Evolutionary conservation across 2,113 vertebrate genomes (phyloP).

Genomic region (Melanotaenia duboulayi): DNA sequence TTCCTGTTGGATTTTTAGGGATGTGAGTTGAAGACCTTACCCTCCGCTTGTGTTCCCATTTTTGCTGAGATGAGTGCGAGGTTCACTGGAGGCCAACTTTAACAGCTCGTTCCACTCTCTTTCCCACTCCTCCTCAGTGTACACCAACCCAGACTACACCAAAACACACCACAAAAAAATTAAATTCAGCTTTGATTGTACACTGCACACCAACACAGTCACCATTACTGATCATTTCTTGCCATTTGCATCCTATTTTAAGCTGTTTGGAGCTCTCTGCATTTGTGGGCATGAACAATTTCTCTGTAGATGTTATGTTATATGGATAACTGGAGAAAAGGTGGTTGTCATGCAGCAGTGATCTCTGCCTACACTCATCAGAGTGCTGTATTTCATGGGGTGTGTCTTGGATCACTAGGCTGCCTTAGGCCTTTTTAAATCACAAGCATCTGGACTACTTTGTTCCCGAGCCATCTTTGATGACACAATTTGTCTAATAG

Average conservation of each 20-base stretch:
- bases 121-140: conserved; percentile 98
- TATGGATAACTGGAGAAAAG: conserved; percentile 14
- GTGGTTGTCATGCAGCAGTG: conserved; percentile 19
- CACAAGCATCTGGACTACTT: conserved; percentile 62
- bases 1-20: background rate
- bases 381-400: background rate
- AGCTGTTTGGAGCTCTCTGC: background rate
- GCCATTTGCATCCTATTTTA: background rate
- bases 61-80: conserved; percentile 94
- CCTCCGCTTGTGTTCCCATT: conserved; percentile 91
- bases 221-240: conserved; percentile 22
- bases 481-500: conserved; percentile 59
- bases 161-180: conserved; percentile 28
- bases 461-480: conserved; percentile 61
- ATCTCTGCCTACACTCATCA: conserved; percentile 6
- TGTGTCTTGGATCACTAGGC: conserved; percentile 33
- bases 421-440: conserved; percentile 53
- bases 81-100: conserved; percentile 97
- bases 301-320: no score
- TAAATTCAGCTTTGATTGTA: conserved; percentile 32
- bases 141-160: conserved; percentile 93
- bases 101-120: conserved; percentile 96
- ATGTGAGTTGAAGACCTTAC: conserved; percentile 78
- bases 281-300: no score
- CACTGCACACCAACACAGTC: conserved; percentile 41